Percentiles rank a stretch among this genome's conserved stretches.
Conservation (phyloP, 2,888 invertebrate species). For the Unio delphinus region DNA sequence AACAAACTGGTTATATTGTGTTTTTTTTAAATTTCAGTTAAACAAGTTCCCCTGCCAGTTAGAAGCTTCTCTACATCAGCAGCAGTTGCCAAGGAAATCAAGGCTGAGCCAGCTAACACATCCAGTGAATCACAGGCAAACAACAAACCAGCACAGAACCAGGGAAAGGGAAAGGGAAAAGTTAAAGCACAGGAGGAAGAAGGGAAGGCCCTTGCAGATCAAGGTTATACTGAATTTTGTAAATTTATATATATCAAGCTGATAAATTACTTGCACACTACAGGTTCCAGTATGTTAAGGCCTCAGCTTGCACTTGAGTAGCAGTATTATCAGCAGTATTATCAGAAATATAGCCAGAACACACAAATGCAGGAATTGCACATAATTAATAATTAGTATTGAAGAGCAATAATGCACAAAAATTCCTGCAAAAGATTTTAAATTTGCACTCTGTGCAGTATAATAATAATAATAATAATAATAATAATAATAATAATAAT, state of each 20-base stretch:
- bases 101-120: conserved; percentile 8
- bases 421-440: too few relatives aligned
- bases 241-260: neutral
- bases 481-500: too few relatives aligned
- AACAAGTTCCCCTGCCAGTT: conserved; percentile 50
- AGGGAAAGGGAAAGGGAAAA: conserved; percentile 9
- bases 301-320: too few relatives aligned
- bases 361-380: too few relatives aligned
- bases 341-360: too few relatives aligned
- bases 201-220: conserved; percentile 17
- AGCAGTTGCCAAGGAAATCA: conserved; percentile 1
- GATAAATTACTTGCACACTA: neutral
- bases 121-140: conserved; percentile 3
- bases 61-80: conserved; percentile 14
- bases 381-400: too few relatives aligned
- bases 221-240: conserved; percentile 10
- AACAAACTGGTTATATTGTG: neutral
- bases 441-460: too few relatives aligned
- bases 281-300: too few relatives aligned
- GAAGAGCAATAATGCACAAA: too few relatives aligned
- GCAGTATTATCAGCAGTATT: too few relatives aligned
- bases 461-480: too few relatives aligned
- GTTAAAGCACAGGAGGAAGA: conserved; percentile 17
- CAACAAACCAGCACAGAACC: conserved; percentile 2
- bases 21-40: conserved; percentile 36